Conservation (phyloP, 2,888 invertebrate species). For the Drosophila koepferae region DNA sequence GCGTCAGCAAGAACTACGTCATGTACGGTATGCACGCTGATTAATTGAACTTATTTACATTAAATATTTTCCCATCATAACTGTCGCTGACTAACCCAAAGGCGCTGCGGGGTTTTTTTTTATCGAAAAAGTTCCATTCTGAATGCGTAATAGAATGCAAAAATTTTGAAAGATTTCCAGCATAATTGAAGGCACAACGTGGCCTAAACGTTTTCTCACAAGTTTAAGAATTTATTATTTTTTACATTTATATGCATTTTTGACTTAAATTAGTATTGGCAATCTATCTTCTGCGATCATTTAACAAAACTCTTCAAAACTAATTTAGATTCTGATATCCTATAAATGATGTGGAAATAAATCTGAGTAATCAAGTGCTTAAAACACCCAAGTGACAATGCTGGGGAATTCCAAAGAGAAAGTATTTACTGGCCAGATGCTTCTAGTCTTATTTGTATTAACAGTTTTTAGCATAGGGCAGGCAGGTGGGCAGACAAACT, state of each 20-base stretch:
- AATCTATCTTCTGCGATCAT: neutral
- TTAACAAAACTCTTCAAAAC: too few relatives aligned
- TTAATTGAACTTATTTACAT: slow-evolving; percentile 68
- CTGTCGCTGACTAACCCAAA: slow-evolving; percentile 54
- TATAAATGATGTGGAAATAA: neutral
- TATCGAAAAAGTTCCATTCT: neutral
- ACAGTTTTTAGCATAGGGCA: slow-evolving; percentile 15
- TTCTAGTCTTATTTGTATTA: slow-evolving; percentile 12
- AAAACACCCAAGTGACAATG: neutral
- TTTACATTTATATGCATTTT: neutral
- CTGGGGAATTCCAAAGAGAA: slow-evolving; percentile 34
- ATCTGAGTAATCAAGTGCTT: slow-evolving; percentile 7
- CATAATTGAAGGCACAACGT: too few relatives aligned
- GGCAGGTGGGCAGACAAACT: neutral
- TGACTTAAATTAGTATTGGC: neutral
- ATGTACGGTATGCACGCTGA: slow-evolving; percentile 51
- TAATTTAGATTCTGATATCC: neutral
- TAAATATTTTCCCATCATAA: slow-evolving; percentile 32
- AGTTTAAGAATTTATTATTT: neutral
- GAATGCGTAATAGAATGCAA: neutral
- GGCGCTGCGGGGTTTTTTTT: slow-evolving; percentile 9
- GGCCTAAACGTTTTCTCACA: neutral
- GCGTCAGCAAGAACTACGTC: slow-evolving; percentile 39
- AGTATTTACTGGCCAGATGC: slow-evolving; percentile 14
- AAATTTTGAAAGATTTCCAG: neutral